These are phyloP conservation scores for Diplolepis rosae DNA, from an alignment of 2,888 invertebrate genomes.

Conservation along the genomic window DNA sequence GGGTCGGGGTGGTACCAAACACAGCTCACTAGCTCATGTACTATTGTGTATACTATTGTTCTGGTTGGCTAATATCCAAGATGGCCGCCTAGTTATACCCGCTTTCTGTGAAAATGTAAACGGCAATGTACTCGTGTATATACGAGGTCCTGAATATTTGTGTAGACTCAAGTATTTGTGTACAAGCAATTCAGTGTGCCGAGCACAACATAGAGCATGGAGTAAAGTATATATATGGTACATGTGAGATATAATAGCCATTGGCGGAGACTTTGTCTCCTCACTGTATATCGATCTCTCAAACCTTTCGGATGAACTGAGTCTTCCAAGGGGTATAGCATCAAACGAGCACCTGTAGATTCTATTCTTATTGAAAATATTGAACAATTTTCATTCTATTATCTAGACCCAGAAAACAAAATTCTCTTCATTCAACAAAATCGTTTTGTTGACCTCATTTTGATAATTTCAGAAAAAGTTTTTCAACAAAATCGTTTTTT, in stretches of 20 bases:
- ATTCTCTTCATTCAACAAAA: no score
- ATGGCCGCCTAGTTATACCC: constrained; percentile 71
- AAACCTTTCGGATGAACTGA: not conserved
- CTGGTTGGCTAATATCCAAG: constrained; percentile 73
- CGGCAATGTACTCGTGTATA: constrained; percentile 36
- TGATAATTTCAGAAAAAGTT: no score
- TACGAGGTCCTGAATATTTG: constrained; percentile 27
- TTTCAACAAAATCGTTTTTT: no score
- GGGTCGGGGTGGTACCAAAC: constrained; percentile 62
- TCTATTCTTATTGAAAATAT: no score
- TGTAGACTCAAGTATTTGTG: constrained; percentile 52
- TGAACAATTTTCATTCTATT: no score
- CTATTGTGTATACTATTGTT: constrained; percentile 72
- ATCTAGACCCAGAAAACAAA: no score
- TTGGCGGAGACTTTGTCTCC: constrained; percentile 63
- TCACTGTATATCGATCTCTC: constrained; percentile 27
- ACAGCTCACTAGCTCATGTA: constrained; percentile 65
- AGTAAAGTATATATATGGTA: constrained; percentile 53
- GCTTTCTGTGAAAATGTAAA: constrained; percentile 42
- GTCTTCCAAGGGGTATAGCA: not conserved
- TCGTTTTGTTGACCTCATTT: no score
- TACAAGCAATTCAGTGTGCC: constrained; percentile 59
- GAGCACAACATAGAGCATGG: constrained; percentile 54
- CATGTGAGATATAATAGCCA: constrained; percentile 67
- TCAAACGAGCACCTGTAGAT: no score